phyloP scores from a whole-genome alignment of 2,888 invertebrate genomes.

The Andrena praecox region DNA sequence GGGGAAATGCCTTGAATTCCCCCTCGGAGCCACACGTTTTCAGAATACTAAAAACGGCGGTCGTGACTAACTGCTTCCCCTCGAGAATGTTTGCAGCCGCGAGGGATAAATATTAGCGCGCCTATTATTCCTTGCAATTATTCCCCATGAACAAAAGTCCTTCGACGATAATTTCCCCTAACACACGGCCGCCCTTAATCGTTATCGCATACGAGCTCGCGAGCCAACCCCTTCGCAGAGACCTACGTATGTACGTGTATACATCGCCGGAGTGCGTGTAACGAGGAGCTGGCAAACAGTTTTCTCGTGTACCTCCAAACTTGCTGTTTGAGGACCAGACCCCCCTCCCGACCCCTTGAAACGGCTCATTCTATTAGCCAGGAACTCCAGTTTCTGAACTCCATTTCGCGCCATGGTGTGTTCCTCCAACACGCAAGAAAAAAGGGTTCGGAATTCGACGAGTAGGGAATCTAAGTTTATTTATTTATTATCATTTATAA shows the following conservation, averaged over 20 bases:
- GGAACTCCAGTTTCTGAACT: constrained; percentile 61
- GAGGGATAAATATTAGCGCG: constrained; percentile 50
- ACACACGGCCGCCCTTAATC: constrained; percentile 59
- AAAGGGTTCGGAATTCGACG: neutral
- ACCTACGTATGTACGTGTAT: constrained; percentile 31
- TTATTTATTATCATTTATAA: no score
- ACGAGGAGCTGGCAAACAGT: constrained; percentile 68
- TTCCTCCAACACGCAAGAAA: constrained; percentile 6
- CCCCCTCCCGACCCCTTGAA: constrained; percentile 52
- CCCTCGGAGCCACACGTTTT: neutral
- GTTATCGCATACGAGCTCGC: constrained; percentile 65
- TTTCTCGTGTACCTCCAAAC: constrained; percentile 69
- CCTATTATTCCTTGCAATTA: constrained; percentile 58
- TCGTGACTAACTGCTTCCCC: neutral
- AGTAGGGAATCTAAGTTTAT: neutral
- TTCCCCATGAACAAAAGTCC: constrained; percentile 59
- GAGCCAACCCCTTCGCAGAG: constrained; percentile 29
- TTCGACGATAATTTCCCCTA: constrained; percentile 66
- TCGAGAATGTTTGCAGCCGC: constrained; percentile 16
- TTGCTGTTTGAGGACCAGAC: constrained; percentile 63
- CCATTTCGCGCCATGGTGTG: constrained; percentile 35
- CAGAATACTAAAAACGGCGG: neutral
- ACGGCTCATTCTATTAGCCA: constrained; percentile 70
- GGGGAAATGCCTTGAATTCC: neutral
- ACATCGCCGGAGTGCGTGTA: constrained; percentile 52